These are phyloP conservation scores for Astyanax mexicanus DNA, from an alignment of 2,797 vertebrate genomes.

Conservation along the genomic window DNA sequence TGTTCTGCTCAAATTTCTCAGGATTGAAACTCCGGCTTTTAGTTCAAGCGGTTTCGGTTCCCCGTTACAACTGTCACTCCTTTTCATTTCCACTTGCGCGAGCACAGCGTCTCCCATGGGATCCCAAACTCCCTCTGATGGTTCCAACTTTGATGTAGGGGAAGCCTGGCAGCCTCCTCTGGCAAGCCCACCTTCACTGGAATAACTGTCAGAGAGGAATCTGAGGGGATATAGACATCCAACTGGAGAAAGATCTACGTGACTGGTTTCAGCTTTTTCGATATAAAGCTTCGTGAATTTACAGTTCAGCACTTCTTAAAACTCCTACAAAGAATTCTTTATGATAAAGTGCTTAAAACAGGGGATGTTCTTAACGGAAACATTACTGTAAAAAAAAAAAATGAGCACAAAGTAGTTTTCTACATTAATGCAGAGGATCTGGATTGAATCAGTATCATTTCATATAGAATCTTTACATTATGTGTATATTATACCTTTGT, in stretches of 20 bases:
- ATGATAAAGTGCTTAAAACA: too few relatives aligned
- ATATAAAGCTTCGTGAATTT: neutral
- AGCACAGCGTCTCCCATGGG: slow-evolving; percentile 51
- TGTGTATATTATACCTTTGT: too few relatives aligned
- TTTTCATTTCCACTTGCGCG: slow-evolving; percentile 51
- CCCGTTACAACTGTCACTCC: slow-evolving; percentile 53
- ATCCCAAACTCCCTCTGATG: slow-evolving; percentile 61
- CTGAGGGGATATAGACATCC: slow-evolving; percentile 30
- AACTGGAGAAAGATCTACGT: neutral
- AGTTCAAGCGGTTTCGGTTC: slow-evolving; percentile 44
- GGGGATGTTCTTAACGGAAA: too few relatives aligned
- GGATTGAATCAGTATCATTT: too few relatives aligned
- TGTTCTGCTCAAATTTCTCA: neutral
- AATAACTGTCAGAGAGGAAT: slow-evolving; percentile 64
- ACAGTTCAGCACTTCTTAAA: neutral
- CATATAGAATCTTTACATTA: too few relatives aligned
- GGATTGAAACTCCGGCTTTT: slow-evolving; percentile 11
- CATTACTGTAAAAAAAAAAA: too few relatives aligned
- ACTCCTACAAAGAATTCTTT: too few relatives aligned
- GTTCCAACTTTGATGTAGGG: slow-evolving; percentile 72
- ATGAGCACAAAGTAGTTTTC: too few relatives aligned
- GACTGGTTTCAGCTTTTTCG: neutral
- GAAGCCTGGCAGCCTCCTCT: slow-evolving; percentile 65
- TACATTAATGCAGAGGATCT: too few relatives aligned
- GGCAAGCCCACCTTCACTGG: slow-evolving; percentile 66